phyloP scores from a whole-genome alignment of 2,113 vertebrate species.

The Climacteris rufus region DNA sequence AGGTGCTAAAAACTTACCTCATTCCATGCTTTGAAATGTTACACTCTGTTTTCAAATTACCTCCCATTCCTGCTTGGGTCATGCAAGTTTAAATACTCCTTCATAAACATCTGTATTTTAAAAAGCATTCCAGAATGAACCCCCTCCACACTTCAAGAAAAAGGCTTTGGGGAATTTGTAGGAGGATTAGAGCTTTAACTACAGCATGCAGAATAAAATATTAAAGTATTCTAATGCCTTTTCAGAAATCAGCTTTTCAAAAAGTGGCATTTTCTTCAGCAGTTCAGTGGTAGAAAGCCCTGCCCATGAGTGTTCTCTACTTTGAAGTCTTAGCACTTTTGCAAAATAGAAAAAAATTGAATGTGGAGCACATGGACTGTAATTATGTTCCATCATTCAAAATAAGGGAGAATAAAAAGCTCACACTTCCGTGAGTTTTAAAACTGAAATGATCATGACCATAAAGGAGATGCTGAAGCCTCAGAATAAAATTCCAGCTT shows the following conservation, averaged over 20 bases:
- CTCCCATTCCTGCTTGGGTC: background rate
- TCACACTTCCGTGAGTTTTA: background rate
- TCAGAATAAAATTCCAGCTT: background rate
- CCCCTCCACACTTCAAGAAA: background rate
- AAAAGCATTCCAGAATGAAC: background rate
- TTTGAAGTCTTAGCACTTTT: constrained; percentile 22
- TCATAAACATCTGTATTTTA: background rate
- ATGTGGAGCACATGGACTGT: background rate
- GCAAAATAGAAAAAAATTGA: constrained; percentile 5
- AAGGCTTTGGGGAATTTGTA: constrained; percentile 4
- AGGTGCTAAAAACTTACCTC: background rate
- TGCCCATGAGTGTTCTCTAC: background rate
- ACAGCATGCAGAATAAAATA: background rate
- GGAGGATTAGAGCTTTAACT: constrained; percentile 12
- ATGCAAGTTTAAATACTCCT: background rate
- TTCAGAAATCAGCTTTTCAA: background rate
- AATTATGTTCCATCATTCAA: constrained; percentile 10
- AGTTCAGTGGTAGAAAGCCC: background rate
- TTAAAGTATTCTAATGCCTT: background rate
- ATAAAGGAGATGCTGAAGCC: background rate
- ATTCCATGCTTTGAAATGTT: constrained; percentile 4
- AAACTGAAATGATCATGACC: background rate
- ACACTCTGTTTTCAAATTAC: constrained; percentile 1
- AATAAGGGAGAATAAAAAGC: background rate
- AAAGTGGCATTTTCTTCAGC: background rate